Conservation (phyloP, 1,140 invertebrate genomes). For the Pseudomyrmex pallidus region DNA sequence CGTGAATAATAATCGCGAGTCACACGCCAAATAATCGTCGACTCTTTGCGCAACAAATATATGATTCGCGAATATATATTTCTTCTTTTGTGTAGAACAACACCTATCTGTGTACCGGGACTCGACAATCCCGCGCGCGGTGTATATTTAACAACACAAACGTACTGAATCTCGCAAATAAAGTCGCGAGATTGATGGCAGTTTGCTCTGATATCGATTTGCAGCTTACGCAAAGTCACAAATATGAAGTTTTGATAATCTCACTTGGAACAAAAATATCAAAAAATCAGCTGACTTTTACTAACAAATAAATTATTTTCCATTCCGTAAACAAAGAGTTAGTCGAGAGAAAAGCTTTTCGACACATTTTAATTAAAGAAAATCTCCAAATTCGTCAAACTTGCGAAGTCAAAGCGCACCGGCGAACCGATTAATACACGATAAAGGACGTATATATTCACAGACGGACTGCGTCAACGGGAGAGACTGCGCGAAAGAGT, state of each 20-base stretch:
- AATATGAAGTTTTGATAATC: too few relatives aligned
- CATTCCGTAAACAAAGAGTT: too few relatives aligned
- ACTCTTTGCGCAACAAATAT: neutral
- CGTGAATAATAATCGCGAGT: constrained; percentile 47
- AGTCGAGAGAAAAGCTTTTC: too few relatives aligned
- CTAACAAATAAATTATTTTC: too few relatives aligned
- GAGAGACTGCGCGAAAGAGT: constrained; percentile 23
- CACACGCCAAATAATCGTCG: constrained; percentile 33
- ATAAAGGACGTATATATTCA: neutral
- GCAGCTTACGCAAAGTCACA: too few relatives aligned
- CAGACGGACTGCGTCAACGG: constrained; percentile 12
- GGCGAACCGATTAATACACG: constrained; percentile 2
- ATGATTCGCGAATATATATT: neutral
- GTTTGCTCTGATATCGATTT: too few relatives aligned
- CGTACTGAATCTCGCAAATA: neutral
- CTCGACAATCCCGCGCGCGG: too few relatives aligned
- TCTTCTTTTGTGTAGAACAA: neutral
- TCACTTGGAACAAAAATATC: too few relatives aligned
- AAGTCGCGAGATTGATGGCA: neutral
- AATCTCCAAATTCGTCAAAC: too few relatives aligned
- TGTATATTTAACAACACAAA: neutral
- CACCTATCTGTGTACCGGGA: neutral
- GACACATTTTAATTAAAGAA: too few relatives aligned
- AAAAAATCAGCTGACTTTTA: too few relatives aligned
- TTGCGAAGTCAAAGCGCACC: neutral